These are phyloP conservation scores for Phorcus lineatus DNA, from an alignment of 2,888 invertebrate species.

Conservation along the genomic window DNA sequence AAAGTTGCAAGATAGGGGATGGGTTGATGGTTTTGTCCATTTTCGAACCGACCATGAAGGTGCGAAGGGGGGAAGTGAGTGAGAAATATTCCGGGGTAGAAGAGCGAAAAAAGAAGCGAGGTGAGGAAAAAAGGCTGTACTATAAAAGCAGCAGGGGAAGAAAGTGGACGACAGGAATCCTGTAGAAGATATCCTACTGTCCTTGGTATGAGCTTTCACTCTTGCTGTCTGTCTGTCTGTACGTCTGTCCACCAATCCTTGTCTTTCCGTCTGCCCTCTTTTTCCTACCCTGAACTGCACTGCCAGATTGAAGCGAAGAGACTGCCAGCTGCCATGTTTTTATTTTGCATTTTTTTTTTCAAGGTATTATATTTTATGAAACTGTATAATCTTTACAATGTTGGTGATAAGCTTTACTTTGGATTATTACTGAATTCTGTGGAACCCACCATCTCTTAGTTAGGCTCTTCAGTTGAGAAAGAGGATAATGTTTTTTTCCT, in stretches of 20 bases:
- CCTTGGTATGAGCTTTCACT: slow-evolving; percentile 3
- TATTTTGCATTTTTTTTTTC: no score
- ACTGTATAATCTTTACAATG: no score
- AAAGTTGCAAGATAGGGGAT: slow-evolving; percentile 19
- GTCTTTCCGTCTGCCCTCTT: not conserved
- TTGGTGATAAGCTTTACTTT: no score
- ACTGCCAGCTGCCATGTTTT: no score
- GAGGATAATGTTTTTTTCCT: no score
- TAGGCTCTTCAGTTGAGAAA: no score
- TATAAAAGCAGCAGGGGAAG: slow-evolving; percentile 1
- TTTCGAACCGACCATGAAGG: not conserved
- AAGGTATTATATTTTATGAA: no score
- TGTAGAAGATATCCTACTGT: slow-evolving; percentile 1
- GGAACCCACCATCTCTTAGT: no score
- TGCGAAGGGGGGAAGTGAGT: not conserved
- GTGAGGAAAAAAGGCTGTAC: not conserved
- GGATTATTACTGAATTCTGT: no score
- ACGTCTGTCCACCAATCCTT: slow-evolving; percentile 3
- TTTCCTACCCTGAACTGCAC: not conserved
- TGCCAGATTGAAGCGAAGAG: no score
- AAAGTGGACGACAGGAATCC: not conserved
- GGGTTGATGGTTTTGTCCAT: not conserved
- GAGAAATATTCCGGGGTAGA: slow-evolving; percentile 22
- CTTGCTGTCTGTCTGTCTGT: slow-evolving; percentile 24
- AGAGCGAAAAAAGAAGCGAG: slow-evolving; percentile 17